Percentiles rank a stretch among this genome's conserved stretches.
phyloP scores from a whole-genome alignment of 1,140 invertebrate genomes.

The Drosophila jambulina region DNA sequence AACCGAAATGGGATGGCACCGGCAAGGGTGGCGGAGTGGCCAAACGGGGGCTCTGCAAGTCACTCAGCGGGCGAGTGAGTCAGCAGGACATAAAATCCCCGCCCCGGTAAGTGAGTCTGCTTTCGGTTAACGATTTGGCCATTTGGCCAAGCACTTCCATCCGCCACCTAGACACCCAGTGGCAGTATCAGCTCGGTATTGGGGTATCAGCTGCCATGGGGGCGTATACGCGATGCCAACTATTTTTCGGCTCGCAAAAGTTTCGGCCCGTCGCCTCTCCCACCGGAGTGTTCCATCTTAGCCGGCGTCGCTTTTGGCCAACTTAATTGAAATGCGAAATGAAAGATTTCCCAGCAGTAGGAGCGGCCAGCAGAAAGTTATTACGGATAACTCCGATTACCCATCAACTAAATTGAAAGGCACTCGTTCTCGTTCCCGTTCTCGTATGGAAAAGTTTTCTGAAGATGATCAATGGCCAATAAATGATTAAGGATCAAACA shows the following conservation, averaged over 20 bases:
- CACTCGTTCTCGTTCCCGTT: slow-evolving; percentile 1
- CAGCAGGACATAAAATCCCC: slow-evolving; percentile 58
- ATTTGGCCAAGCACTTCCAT: slow-evolving; percentile 61
- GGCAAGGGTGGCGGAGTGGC: background rate
- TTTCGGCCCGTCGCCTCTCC: slow-evolving; percentile 19
- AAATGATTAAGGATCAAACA: slow-evolving; percentile 33
- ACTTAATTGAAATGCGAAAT: slow-evolving; percentile 50
- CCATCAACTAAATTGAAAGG: slow-evolving; percentile 54
- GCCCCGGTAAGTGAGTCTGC: slow-evolving; percentile 58
- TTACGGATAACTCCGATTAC: slow-evolving; percentile 52
- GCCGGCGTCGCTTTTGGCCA: slow-evolving; percentile 21
- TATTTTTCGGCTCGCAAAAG: slow-evolving; percentile 39
- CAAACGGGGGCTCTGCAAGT: slow-evolving; percentile 18
- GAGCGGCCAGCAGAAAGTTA: slow-evolving; percentile 21
- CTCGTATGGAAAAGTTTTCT: slow-evolving; percentile 20
- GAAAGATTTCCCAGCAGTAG: slow-evolving; percentile 11
- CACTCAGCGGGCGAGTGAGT: slow-evolving; percentile 38
- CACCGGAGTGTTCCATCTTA: slow-evolving; percentile 48
- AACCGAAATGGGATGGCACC: slow-evolving; percentile 51
- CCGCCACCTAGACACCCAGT: slow-evolving; percentile 34
- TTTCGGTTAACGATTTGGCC: slow-evolving; percentile 63
- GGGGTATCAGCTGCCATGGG: background rate
- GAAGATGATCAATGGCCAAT: slow-evolving; percentile 47
- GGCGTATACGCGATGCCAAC: slow-evolving; percentile 36
- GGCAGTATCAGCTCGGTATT: background rate